Base-by-base conservation (phyloP, 2,113 vertebrate genomes). In the Scophthalmus maximus region DNA sequence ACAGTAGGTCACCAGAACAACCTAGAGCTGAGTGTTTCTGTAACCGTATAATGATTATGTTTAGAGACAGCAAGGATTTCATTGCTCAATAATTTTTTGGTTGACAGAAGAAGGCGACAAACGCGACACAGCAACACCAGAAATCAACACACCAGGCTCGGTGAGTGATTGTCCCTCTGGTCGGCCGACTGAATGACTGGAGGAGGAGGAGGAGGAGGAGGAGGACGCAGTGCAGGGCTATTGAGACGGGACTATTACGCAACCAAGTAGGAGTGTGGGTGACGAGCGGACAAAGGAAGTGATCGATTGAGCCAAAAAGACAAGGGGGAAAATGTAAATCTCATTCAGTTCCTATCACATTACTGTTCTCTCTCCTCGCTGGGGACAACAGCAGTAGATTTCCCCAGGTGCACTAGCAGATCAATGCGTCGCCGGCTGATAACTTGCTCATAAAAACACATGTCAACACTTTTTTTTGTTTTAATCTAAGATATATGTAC, bases 271-370 rank as follows among this genome's bases (percentile, higher is more conserved):
- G 61, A 47, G 68, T 34, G 55, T 44, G 75, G 66, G 46, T 61
- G 77, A 71, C 32, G 17, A 79, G 67, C 71, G 51, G 73, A 75
- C 62, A 80, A 42, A 67, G 38, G 73, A 72, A 78, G 75, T 62
- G 53, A 83, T 60, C 6, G 71, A 74, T 9, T 20, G 64, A 79
- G 44, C 53, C 25, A 52, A 34, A n/a, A 34, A 44, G 56, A 76
- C 29, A 50, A 66, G 23, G 50, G 22, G 34, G 67, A 62, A 44
- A 61, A 67, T 69, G 73, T 74, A 46, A 81, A 83, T 65, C 72
- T 72, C 61, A 61, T 57, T 73, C 36, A n/a, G n/a, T n/a, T n/a
- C n/a, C n/a, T n/a, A n/a, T 38, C 8, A 14, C 10, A 38, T 38
- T 38, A 38, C 11, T 38, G 34, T 38, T 42, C 17, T 42, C 17